Evolutionary conservation across 1,140 invertebrate species (phyloP), one percentile per base, ranked within the genome.

Genomic region (Calosoma granatense): DNA sequence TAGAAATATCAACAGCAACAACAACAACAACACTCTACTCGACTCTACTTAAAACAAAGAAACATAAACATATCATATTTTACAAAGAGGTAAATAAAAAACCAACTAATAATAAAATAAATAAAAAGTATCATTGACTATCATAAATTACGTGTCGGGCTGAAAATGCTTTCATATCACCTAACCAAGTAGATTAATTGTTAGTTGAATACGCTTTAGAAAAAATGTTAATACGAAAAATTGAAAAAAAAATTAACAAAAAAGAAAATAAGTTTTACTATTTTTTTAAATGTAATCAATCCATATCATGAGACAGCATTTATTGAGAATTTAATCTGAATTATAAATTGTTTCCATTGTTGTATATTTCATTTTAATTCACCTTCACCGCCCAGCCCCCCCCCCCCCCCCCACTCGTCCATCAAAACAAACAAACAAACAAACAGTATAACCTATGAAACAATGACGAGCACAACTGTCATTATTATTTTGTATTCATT

Each of bases 71-170:
- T 47, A 47, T 47, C 41, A 47, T 12, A 47, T 47, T 47, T 47
- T 47, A 47, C 41, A 47, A 47, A 47, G 17, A 47, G 15, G 41
- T 47, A 47, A 47, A 47, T 47, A 47, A 47, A 47, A 12, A 47
- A 47, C 9, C 17, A 47, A 47, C 9, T 47, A 47, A 36, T n/a
- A n/a, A n/a, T n/a, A n/a, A n/a, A n/a, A n/a, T n/a, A n/a, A n/a
- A n/a, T n/a, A n/a, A n/a, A n/a, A n/a, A n/a, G n/a, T 30, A 30
- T 30, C 26, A 30, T 30, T 30, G 26, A 30, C 26, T 30, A 30
- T 30, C 14, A 47, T 47, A 17, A 47, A 47, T 17, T 47, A 47
- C 4, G 41, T 47, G 17, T 47, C 17, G 6, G 9, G 41, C 17
- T 47, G 41, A 17, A 47, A 4, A 30, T 30, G 26, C 26, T n/a